phyloP scores from a whole-genome alignment of 2,888 invertebrate species.

The Epinotia nisella region DNA sequence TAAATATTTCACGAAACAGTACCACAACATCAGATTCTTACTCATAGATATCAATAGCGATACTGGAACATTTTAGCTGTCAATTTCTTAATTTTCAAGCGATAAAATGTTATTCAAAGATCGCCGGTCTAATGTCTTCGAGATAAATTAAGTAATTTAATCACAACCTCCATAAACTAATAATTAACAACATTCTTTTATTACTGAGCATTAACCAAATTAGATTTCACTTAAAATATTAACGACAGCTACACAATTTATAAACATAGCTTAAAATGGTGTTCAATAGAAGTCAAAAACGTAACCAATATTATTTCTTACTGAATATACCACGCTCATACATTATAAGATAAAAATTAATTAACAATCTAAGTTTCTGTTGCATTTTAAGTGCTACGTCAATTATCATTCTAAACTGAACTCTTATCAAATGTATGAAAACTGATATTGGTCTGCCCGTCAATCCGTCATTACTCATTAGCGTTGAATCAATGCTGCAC shows the following conservation, averaged over 20 bases:
- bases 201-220: conserved; percentile 27
- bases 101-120: conserved; percentile 54
- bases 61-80: conserved; percentile 63
- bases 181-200: conserved; percentile 10
- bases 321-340: too few species aligned
- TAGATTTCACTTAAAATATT: conserved; percentile 14
- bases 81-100: conserved; percentile 65
- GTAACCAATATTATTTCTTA: neutral
- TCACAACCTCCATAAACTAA: conserved; percentile 41
- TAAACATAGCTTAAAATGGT: conserved; percentile 2
- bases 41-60: conserved; percentile 59
- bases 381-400: too few species aligned
- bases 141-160: conserved; percentile 37
- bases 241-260: neutral
- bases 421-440: neutral
- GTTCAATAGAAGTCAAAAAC: neutral
- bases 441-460: neutral
- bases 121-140: conserved; percentile 35
- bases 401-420: neutral
- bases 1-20: conserved; percentile 68
- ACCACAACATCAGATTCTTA: conserved; percentile 58
- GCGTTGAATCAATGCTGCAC: neutral
- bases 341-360: too few species aligned
- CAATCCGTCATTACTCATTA: too few species aligned
- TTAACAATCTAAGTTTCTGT: too few species aligned